Evolutionary conservation across 1,140 invertebrate genomes (phyloP).

Genomic region (Formica exsecta): DNA sequence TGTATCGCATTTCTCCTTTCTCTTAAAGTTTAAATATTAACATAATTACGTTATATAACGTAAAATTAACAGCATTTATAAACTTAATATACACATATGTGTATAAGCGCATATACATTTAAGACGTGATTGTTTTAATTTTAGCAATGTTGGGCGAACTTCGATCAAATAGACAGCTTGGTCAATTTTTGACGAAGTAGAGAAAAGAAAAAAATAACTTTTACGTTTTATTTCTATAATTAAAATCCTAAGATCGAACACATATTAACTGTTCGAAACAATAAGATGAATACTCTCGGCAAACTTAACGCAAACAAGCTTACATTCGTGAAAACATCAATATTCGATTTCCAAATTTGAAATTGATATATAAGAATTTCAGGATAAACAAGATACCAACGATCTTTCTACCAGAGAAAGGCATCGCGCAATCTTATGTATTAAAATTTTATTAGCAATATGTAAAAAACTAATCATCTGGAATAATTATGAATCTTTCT

Average conservation of each 20-base stretch:
- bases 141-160: conserved; percentile 12
- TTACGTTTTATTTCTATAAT: background rate
- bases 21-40: conserved; percentile 25
- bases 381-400: conserved; percentile 10
- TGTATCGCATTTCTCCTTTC: background rate
- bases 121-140: conserved; percentile 38
- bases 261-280: background rate
- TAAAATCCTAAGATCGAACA: background rate
- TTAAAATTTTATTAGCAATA: conserved; percentile 24
- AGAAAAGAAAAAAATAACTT: conserved; percentile 5
- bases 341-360: background rate
- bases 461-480: conserved; percentile 38
- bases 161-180: background rate
- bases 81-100: conserved; percentile 5
- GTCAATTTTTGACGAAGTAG: background rate
- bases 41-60: conserved; percentile 2
- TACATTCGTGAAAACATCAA: background rate
- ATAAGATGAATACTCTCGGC: background rate
- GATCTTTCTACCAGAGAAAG: background rate
- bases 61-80: conserved; percentile 21
- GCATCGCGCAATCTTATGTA: conserved; percentile 1
- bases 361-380: background rate
- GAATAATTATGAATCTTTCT: conserved; percentile 11
- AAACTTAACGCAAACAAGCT: conserved; percentile 22
- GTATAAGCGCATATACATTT: conserved; percentile 1